A percentile compares a stretch with the other conserved stretches of the same genome.
Evolutionary conservation across 2,888 invertebrate species (phyloP).

Genomic region (Acrobasis suavella): DNA sequence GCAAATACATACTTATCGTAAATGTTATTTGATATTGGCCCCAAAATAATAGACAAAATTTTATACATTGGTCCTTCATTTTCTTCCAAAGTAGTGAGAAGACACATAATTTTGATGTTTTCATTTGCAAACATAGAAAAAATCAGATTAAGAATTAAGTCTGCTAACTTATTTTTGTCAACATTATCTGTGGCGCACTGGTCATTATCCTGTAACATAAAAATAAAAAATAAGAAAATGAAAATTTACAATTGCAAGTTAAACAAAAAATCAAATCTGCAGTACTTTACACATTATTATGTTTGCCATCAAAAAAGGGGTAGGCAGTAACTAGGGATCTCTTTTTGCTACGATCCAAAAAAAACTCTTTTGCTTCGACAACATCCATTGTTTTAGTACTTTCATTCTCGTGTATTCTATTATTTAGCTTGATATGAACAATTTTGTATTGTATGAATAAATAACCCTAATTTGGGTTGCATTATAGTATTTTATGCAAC

Average conservation of each 20-base stretch:
- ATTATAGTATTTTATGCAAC: too few species aligned
- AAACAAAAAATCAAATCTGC: too few species aligned
- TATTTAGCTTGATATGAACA: too few species aligned
- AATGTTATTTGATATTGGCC: conserved; percentile 38
- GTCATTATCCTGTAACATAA: conserved; percentile 39
- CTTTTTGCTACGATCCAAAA: too few species aligned
- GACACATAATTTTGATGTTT: conserved; percentile 39
- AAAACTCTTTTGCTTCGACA: too few species aligned
- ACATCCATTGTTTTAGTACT: too few species aligned
- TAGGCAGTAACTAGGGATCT: too few species aligned
- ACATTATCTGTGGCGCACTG: conserved; percentile 26
- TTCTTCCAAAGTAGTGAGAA: conserved; percentile 40
- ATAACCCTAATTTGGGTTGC: too few species aligned
- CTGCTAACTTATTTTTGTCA: conserved; percentile 34
- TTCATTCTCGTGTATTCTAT: too few species aligned
- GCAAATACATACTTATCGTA: conserved; percentile 44
- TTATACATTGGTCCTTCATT: conserved; percentile 40
- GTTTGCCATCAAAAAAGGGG: too few species aligned
- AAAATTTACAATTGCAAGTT: too few species aligned
- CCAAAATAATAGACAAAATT: conserved; percentile 41
- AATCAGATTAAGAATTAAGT: conserved; percentile 46
- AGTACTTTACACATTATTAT: too few species aligned
- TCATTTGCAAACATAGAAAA: conserved; percentile 41
- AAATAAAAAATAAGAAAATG: not conserved
- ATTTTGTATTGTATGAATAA: not conserved